Conservation (phyloP, 2,113 vertebrate species). For the Falco punctatus region DNA sequence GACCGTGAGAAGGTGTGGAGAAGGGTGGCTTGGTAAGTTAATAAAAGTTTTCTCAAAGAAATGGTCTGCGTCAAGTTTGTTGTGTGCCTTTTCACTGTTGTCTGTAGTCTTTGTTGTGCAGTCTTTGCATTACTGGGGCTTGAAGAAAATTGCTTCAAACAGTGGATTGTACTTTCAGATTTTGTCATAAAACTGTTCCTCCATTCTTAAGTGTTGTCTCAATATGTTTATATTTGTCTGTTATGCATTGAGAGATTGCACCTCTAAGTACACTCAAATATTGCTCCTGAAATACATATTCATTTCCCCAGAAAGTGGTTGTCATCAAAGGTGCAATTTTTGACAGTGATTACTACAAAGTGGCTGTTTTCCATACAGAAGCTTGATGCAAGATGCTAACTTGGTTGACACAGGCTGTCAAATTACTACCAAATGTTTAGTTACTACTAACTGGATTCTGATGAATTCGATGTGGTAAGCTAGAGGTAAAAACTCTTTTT, state of each 20-base stretch:
- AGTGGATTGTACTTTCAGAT: not conserved
- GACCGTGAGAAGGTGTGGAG: not conserved
- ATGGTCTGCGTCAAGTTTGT: not conserved
- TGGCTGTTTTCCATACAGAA: not conserved
- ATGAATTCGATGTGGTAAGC: not conserved
- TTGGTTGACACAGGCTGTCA: not conserved
- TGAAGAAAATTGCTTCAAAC: not conserved
- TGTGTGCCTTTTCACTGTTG: not conserved
- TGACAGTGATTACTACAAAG: not conserved
- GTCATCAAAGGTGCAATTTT: not conserved
- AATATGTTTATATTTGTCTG: not conserved
- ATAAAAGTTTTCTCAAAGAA: not conserved
- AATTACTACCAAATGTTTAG: not conserved
- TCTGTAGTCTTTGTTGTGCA: not conserved
- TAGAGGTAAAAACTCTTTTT: not conserved
- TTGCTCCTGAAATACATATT: not conserved
- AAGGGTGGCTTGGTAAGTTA: not conserved
- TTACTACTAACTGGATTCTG: not conserved
- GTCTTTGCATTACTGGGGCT: not conserved
- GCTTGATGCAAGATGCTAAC: not conserved
- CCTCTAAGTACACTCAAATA: not conserved
- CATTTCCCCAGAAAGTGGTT: not conserved
- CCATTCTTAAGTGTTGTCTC: not conserved
- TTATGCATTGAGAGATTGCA: not conserved
- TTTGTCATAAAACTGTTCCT: not conserved